A percentile compares a stretch with the other conserved stretches of the same genome.
phyloP scores from a whole-genome alignment of 2,888 invertebrate genomes.

The Cynaeus angustus region DNA sequence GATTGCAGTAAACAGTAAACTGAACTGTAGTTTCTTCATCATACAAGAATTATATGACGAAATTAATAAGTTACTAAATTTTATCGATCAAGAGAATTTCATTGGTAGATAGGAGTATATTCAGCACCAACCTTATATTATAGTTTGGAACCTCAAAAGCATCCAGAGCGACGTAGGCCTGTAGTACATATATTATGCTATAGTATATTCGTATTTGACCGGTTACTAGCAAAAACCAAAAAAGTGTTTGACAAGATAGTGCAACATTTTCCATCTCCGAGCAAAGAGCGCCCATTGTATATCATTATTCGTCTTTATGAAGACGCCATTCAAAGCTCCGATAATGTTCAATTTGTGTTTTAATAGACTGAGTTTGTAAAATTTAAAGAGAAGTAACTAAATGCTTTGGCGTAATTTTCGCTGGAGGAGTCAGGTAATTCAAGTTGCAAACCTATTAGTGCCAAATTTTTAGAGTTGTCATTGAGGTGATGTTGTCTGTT shows the following conservation, averaged over 20 bases:
- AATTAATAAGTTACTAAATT: constrained; percentile 50
- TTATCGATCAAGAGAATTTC: constrained; percentile 63
- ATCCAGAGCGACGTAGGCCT: constrained; percentile 81
- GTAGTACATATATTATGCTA: constrained; percentile 72
- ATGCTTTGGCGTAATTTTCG: constrained; percentile 73
- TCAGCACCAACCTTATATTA: constrained; percentile 71
- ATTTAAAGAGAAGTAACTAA: constrained; percentile 92
- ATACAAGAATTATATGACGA: not conserved
- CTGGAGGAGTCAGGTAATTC: constrained; percentile 44
- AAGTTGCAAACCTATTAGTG: constrained; percentile 66
- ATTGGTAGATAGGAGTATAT: constrained; percentile 77
- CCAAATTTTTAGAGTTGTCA: constrained; percentile 74
- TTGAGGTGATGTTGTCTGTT: constrained; percentile 91
- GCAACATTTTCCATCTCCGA: constrained; percentile 75
- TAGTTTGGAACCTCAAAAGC: constrained; percentile 65
- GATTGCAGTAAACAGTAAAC: constrained; percentile 56
- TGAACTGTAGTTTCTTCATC: constrained; percentile 10
- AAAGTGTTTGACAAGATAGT: constrained; percentile 90
- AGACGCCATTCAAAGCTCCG: constrained; percentile 68
- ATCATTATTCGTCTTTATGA: constrained; percentile 74
- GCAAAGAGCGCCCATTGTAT: constrained; percentile 93
- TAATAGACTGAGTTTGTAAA: constrained; percentile 90
- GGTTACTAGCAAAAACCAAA: constrained; percentile 84
- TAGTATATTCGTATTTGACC: constrained; percentile 71
- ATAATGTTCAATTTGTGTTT: constrained; percentile 89